phyloP scores from a whole-genome alignment of 2,888 invertebrate species.

The Drosophila mayaguana region DNA sequence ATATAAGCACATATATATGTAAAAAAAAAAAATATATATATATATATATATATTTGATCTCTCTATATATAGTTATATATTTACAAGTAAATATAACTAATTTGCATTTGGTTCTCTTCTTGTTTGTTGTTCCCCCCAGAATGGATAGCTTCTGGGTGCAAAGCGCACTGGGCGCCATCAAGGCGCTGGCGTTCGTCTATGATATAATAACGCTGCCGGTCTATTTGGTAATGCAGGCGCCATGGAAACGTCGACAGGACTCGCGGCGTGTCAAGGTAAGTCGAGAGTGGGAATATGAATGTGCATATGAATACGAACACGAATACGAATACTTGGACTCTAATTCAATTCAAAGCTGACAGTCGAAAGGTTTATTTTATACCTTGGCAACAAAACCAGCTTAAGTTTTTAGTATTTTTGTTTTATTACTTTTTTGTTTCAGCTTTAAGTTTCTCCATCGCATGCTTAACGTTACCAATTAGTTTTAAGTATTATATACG shows the following conservation, averaged over 20 bases:
- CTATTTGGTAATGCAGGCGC: conserved; percentile 93
- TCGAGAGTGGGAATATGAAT: background rate
- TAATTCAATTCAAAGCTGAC: background rate
- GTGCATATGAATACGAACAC: background rate
- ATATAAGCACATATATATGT: background rate
- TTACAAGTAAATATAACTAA: background rate
- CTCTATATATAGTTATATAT: background rate
- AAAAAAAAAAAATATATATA: background rate
- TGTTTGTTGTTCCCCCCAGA: conserved; percentile 82
- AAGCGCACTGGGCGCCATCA: conserved; percentile 91
- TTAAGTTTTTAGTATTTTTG: background rate
- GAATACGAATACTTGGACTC: background rate
- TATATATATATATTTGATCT: background rate
- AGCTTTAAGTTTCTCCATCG: conserved; percentile 1
- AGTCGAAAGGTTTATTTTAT: background rate
- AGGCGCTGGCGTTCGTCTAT: conserved; percentile 93
- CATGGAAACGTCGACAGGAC: conserved; percentile 93
- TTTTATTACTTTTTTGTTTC: background rate
- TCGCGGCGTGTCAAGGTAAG: conserved; percentile 92
- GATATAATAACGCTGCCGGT: conserved; percentile 96
- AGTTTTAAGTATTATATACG: background rate
- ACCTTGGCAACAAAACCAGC: background rate
- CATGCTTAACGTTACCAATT: conserved; percentile 1
- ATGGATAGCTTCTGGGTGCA: conserved; percentile 89
- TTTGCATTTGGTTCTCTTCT: conserved; percentile 8